phyloP scores from a whole-genome alignment of 1,140 invertebrate genomes.

The Triops cancriformis region DNA sequence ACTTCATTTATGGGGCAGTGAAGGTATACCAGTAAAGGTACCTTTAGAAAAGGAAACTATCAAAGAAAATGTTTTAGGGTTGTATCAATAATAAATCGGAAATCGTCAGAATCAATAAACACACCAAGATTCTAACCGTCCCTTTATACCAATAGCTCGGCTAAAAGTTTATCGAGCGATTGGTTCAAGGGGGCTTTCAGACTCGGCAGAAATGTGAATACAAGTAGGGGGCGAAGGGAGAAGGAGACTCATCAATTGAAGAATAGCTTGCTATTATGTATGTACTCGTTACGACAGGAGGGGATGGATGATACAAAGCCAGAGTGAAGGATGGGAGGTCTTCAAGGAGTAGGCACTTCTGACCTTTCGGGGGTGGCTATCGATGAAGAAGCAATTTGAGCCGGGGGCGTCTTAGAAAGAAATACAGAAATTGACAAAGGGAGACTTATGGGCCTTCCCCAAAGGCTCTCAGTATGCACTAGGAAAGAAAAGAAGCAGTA shows the following conservation, averaged over 20 bases:
- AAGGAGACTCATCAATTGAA: not conserved
- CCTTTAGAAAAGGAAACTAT: not conserved
- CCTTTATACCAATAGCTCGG: not conserved
- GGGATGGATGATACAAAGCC: not conserved
- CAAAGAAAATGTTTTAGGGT: not conserved
- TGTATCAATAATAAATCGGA: too few relatives aligned
- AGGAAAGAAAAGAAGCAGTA: not conserved
- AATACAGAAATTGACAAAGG: not conserved
- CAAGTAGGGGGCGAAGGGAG: not conserved
- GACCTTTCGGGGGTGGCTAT: not conserved
- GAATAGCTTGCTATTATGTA: not conserved
- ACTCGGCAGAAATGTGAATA: not conserved
- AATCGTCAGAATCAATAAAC: too few relatives aligned
- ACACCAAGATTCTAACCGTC: too few relatives aligned
- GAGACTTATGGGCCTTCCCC: not conserved
- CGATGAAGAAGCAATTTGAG: not conserved
- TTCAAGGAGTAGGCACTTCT: not conserved
- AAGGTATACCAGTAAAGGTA: not conserved
- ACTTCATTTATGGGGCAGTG: not conserved
- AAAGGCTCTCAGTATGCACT: not conserved
- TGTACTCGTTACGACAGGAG: not conserved
- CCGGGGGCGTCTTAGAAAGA: not conserved
- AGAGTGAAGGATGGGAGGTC: not conserved
- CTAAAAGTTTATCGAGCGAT: not conserved
- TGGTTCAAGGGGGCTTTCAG: not conserved